Percentiles rank a stretch among this genome's conserved stretches.
Conservation (phyloP, 1,140 invertebrate genomes). For the Pteromalus puparum region DNA sequence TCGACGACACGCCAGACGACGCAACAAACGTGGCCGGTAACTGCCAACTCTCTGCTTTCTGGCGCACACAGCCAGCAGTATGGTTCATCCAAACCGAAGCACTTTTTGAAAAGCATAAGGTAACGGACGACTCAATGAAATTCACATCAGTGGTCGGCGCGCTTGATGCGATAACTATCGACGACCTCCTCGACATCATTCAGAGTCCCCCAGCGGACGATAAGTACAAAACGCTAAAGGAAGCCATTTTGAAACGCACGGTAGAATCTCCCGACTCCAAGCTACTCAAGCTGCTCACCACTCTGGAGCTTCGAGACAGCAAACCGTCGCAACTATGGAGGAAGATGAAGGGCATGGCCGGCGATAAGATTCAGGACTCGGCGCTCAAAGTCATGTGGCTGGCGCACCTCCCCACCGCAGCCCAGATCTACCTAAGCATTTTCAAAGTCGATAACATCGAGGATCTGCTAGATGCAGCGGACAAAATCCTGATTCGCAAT, state of each 20-base stretch:
- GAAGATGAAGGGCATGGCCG: not conserved
- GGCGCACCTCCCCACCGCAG: not conserved
- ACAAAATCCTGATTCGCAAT: too few species aligned
- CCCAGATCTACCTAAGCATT: not conserved
- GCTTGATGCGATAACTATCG: not conserved
- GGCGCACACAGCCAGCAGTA: not conserved
- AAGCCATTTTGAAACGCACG: not conserved
- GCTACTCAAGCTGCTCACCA: not conserved
- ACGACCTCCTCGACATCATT: not conserved
- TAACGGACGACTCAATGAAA: not conserved
- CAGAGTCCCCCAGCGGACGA: not conserved
- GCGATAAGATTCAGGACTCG: not conserved
- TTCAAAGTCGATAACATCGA: too few species aligned
- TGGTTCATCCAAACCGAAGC: not conserved
- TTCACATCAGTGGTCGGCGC: not conserved
- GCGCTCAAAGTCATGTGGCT: not conserved
- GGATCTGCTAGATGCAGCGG: too few species aligned
- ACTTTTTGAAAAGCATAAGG: not conserved
- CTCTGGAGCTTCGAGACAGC: not conserved
- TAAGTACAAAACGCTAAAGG: not conserved
- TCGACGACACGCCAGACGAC: too few species aligned
- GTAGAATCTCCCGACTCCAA: not conserved
- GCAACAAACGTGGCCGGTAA: too few species aligned
- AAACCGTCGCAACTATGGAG: slow-evolving; percentile 5
- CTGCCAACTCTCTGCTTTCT: not conserved